phyloP scores from a whole-genome alignment of 2,888 invertebrate species.

The Zeuzera pyrina region DNA sequence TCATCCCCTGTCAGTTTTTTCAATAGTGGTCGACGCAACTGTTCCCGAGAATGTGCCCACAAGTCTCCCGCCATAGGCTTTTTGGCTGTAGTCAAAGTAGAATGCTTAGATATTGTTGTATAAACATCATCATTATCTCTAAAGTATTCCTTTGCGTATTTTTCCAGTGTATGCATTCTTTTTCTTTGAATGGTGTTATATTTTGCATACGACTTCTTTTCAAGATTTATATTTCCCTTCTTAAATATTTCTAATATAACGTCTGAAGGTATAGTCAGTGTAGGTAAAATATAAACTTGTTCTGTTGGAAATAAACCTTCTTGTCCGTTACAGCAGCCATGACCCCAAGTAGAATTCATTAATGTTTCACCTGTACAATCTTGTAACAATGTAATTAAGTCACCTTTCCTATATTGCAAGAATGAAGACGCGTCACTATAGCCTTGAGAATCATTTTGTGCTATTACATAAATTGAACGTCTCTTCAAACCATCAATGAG shows the following conservation, averaged over 20 bases:
- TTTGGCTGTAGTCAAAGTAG: conserved; percentile 78
- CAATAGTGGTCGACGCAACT: conserved; percentile 86
- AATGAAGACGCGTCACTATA: conserved; percentile 72
- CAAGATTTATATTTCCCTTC: conserved; percentile 64
- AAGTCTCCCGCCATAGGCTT: conserved; percentile 79
- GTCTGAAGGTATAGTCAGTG: conserved; percentile 80
- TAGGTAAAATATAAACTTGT: conserved; percentile 89
- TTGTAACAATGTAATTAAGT: conserved; percentile 85
- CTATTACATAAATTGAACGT: conserved; percentile 88
- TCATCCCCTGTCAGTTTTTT: conserved; percentile 82
- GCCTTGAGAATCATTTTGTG: conserved; percentile 74
- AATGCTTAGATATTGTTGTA: conserved; percentile 73
- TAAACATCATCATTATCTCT: conserved; percentile 64
- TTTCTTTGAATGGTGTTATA: conserved; percentile 75
- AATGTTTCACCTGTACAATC: conserved; percentile 83
- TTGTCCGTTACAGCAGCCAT: conserved; percentile 79
- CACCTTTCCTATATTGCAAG: conserved; percentile 79
- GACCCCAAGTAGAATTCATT: conserved; percentile 80
- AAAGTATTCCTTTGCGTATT: conserved; percentile 89
- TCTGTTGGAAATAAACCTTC: conserved; percentile 91
- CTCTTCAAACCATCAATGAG: conserved; percentile 90
- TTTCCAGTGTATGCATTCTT: conserved; percentile 86
- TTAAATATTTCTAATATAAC: conserved; percentile 78
- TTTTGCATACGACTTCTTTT: conserved; percentile 54
- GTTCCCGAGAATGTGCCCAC: conserved; percentile 88